phyloP scores from a whole-genome alignment of 2,113 vertebrate species.

The Burhinus oedicnemus region DNA sequence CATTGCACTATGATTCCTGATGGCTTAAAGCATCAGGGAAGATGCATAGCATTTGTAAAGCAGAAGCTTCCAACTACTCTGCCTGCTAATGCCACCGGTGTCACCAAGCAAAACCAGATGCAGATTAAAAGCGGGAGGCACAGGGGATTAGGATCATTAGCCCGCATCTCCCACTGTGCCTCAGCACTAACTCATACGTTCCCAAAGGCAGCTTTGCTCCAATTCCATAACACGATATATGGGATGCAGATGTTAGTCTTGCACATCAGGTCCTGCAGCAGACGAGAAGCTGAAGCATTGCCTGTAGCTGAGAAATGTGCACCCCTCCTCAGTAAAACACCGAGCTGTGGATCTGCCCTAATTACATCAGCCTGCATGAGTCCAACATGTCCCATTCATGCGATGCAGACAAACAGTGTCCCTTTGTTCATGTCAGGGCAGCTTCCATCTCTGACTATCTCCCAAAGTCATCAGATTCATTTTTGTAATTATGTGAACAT shows the following conservation, averaged over 20 bases:
- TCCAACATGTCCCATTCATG: fast-evolving
- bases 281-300: not conserved
- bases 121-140: not conserved
- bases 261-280: not conserved
- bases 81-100: not conserved
- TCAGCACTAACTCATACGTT: not conserved
- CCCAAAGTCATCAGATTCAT: not conserved
- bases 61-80: not conserved
- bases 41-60: not conserved
- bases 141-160: not conserved
- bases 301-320: not conserved
- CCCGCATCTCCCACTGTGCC: not conserved
- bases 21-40: not conserved
- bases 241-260: not conserved
- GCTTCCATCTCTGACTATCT: not conserved
- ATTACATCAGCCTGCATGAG: fast-evolving
- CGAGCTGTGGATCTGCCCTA: not conserved
- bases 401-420: fast-evolving
- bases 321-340: not conserved
- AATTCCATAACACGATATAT: not conserved
- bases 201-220: not conserved
- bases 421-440: fast-evolving
- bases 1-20: not conserved
- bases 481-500: not conserved
- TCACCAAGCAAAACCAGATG: not conserved